Evolutionary conservation across 2,888 invertebrate species (phyloP), one percentile per base, ranked within the genome.

Genomic region (Physocephala rufipes): DNA sequence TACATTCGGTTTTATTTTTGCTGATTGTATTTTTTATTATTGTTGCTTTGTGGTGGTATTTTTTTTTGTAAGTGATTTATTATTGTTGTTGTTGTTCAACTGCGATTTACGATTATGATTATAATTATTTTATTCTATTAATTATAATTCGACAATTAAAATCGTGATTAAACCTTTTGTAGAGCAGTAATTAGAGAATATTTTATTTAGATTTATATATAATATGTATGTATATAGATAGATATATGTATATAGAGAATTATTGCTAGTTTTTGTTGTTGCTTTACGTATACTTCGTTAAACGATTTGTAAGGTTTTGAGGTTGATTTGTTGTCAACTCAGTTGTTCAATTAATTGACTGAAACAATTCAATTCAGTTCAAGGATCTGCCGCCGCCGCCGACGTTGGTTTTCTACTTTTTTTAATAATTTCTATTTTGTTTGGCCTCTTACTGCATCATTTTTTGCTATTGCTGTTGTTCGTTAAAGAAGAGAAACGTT

Each of bases 281-380:
- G 68, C 74, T 80, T 84, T 84, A 84, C 85, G 85, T 85, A 84
- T 84, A 85, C 84, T 80, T 84, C 81, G 83, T 83, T 84, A 77
- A 28, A 80, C 79, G 78, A 75, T 77, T 77, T 77, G 67, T 75
- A 71, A 58, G 72, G 72, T 36, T 73, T 74, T 68, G 70, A 65
- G 68, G 71, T 67, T 58, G 68, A 74, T 71, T 43, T 69, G 73
- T 68, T 63, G 67, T 73, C 24, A 24, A 28, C 9, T 21, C 24
- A 58, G 16, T 58, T 24, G 26, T 58, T 58, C 3, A 58, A 58
- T 15, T 28, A n/a, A 15, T 58, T 28, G 49, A 49, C 49, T 13
- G 21, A 58, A 36, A 36, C 36, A 9, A n/a, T n/a, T n/a, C n/a
- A n/a, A n/a, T 36, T 28, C 58, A 58, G 58, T 58, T 26, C 26